Conservation (phyloP, 2,888 invertebrate species). For the Acronicta psi region DNA sequence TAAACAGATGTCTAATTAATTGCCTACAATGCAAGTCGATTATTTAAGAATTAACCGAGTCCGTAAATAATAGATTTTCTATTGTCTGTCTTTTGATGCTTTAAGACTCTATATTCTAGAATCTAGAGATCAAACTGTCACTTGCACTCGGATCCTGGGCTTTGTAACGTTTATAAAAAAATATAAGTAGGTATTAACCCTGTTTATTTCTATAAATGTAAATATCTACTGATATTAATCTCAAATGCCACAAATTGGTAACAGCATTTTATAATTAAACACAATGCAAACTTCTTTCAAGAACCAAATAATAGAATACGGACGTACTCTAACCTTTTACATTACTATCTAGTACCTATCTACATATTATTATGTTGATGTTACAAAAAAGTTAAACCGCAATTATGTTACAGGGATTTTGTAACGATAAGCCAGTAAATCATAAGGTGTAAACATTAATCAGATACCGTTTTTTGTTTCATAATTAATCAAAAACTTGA, state of each 20-base stretch:
- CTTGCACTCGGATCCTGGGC: too few relatives aligned
- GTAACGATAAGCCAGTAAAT: conserved; percentile 6
- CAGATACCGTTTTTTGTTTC: conserved; percentile 1
- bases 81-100: too few relatives aligned
- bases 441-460: conserved; percentile 4
- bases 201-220: too few relatives aligned
- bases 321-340: too few relatives aligned
- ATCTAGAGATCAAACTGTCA: too few relatives aligned
- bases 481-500: neutral
- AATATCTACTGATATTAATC: too few relatives aligned
- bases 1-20: neutral
- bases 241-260: conserved; percentile 5
- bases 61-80: too few relatives aligned
- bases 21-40: neutral
- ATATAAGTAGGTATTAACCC: too few relatives aligned
- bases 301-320: neutral
- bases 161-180: too few relatives aligned
- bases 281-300: conserved; percentile 12
- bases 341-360: too few relatives aligned
- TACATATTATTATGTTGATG: neutral
- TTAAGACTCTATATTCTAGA: too few relatives aligned
- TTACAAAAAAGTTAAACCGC: neutral
- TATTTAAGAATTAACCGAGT: too few relatives aligned
- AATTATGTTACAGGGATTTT: conserved; percentile 9
- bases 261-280: conserved; percentile 8